These are phyloP conservation scores for Lontra canadensis DNA, from an alignment of 2,113 vertebrate genomes.

Conservation along the genomic window DNA sequence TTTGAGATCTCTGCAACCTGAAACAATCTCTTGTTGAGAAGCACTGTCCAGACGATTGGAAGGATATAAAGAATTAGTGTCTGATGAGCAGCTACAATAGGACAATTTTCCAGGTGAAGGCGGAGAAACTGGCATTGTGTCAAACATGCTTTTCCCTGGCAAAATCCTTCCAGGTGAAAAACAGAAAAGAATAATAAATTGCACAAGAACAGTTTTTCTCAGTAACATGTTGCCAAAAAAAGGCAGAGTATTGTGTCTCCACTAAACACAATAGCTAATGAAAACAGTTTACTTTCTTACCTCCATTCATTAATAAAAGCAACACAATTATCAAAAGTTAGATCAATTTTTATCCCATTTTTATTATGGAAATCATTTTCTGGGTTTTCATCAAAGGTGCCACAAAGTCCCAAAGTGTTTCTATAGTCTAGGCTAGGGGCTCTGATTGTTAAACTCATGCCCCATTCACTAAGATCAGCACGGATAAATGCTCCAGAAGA, in stretches of 20 bases:
- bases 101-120: conserved; percentile 56
- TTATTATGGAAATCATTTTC: conserved; percentile 90
- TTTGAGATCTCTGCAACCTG: conserved; percentile 82
- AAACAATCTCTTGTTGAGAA: conserved; percentile 59
- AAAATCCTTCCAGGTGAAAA: conserved; percentile 85
- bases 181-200: conserved; percentile 38
- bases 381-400: conserved; percentile 89
- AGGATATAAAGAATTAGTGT: conserved; percentile 44
- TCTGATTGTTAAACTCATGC: conserved; percentile 93
- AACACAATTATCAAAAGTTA: conserved; percentile 64
- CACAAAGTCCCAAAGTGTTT: conserved; percentile 92
- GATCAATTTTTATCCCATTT: conserved; percentile 80
- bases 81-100: conserved; percentile 86
- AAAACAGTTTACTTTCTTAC: conserved; percentile 81
- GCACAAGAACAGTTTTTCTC: background rate
- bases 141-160: conserved; percentile 92
- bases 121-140: conserved; percentile 81
- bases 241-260: background rate
- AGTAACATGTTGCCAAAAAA: background rate
- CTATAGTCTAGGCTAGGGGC: conserved; percentile 87
- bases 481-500: conserved; percentile 92
- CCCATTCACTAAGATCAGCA: conserved; percentile 92
- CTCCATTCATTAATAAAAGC: conserved; percentile 92
- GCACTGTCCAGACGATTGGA: conserved; percentile 64
- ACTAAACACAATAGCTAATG: background rate